phyloP scores from a whole-genome alignment of 1,140 invertebrate species.

The Dufourea novaeangliae region DNA sequence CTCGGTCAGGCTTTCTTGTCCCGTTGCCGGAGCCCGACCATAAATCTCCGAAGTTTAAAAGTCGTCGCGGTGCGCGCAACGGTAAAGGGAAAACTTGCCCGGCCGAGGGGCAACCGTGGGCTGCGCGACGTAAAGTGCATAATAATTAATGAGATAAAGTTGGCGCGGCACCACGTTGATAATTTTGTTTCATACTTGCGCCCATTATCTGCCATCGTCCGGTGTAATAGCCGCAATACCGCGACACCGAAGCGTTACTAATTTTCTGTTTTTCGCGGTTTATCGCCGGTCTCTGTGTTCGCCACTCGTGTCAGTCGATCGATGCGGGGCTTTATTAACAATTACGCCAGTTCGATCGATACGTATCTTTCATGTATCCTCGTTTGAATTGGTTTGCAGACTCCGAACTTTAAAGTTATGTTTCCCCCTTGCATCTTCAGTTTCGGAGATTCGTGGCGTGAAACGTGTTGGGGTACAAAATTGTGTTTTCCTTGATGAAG shows the following conservation, averaged over 20 bases:
- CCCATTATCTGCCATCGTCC: conserved; percentile 34
- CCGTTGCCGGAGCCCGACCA: conserved; percentile 8
- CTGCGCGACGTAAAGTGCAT: conserved; percentile 28
- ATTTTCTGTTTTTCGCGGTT: conserved; percentile 36
- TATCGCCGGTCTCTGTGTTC: neutral
- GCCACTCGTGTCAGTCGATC: neutral
- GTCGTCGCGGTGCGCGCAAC: conserved; percentile 33
- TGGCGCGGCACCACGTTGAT: conserved; percentile 22
- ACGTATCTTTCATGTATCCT: neutral
- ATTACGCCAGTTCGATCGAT: neutral
- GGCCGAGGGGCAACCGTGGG: neutral
- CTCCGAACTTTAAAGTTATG: too few relatives aligned
- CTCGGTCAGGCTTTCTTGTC: conserved; percentile 14
- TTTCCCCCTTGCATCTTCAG: too few relatives aligned
- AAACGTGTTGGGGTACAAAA: too few relatives aligned
- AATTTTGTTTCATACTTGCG: conserved; percentile 45
- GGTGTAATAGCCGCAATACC: conserved; percentile 24
- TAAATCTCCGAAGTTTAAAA: conserved; percentile 62
- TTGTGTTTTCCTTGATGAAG: too few relatives aligned
- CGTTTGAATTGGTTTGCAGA: too few relatives aligned
- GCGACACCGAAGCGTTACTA: conserved; percentile 23
- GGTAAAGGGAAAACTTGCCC: conserved; percentile 37
- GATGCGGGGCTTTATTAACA: neutral
- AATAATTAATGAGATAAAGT: conserved; percentile 47
- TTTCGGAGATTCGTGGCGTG: too few relatives aligned